Evolutionary conservation across 2,888 invertebrate genomes (phyloP).

Genomic region (Trichopria drosophilae): DNA sequence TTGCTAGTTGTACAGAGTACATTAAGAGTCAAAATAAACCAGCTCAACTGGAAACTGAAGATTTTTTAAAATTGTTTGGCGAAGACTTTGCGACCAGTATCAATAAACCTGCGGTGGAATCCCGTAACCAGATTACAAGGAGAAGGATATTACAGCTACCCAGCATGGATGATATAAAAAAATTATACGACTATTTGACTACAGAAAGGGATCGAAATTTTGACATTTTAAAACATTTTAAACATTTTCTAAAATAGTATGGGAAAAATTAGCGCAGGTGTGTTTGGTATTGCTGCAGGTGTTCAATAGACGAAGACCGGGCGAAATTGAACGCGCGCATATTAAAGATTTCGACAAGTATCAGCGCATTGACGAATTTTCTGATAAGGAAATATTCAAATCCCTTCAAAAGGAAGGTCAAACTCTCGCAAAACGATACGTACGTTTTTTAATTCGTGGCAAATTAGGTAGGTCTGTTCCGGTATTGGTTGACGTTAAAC

Average conservation of each 20-base stretch:
- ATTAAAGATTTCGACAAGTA: constrained; percentile 35
- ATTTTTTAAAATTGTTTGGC: constrained; percentile 21
- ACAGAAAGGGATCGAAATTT: constrained; percentile 6
- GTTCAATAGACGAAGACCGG: constrained; percentile 38
- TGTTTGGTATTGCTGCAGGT: constrained; percentile 33
- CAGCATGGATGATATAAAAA: constrained; percentile 24
- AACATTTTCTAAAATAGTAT: too few species aligned
- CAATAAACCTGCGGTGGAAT: constrained; percentile 16
- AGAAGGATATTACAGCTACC: background rate
- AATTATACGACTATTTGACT: constrained; percentile 21
- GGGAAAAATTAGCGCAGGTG: constrained; percentile 32
- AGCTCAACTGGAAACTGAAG: too few species aligned
- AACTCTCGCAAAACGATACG: constrained; percentile 32
- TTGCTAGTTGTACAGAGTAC: constrained; percentile 20
- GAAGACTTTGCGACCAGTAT: constrained; percentile 20
- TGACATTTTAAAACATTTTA: constrained; percentile 7
- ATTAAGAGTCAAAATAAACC: too few species aligned
- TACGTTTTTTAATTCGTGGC: constrained; percentile 36
- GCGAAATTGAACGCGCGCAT: constrained; percentile 35
- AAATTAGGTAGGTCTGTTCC: constrained; percentile 34
- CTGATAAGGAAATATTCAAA: constrained; percentile 29
- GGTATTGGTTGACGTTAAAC: too few species aligned
- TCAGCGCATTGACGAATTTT: constrained; percentile 31
- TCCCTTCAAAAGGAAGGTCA: constrained; percentile 24
- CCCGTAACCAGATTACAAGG: too few species aligned